Evolutionary conservation across 2,888 invertebrate species (phyloP), one percentile per base, ranked within the genome.

Genomic region (Harpalus rubripes): DNA sequence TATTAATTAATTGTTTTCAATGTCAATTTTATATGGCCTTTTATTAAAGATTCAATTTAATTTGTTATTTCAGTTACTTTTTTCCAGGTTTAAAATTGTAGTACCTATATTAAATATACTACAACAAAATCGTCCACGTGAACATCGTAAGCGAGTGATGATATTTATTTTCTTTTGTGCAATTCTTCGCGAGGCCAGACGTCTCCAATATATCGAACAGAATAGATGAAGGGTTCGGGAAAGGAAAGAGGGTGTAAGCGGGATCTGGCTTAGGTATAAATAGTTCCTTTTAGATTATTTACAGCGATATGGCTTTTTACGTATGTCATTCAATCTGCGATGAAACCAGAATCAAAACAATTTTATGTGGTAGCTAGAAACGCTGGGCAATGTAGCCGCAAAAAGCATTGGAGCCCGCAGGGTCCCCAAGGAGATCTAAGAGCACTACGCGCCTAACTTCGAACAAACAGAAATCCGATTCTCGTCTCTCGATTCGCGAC

Each of bases 381-480:
- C 74, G 16, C 22, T 15, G 15, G 63, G 39, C 81, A 82, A 82
- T 82, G 82, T 82, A 58, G 74, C 83, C 83, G 83, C 83, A 83
- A 74, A 83, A 72, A 83, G 74, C 61, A 72, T 58, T 61, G 61
- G 78, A 59, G 72, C 83, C 76, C 61, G 61, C 59, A 56, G 76
- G 74, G 16, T 83, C 74, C 61, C 74, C 12, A 12, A 61, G 74
- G 83, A 83, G 10, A 22, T 59, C 59, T 72, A 78, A 74, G 81
- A 63, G 82, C 72, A 72, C 52, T 68, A 26, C 26, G 39, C 74
- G 83, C 7, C 58, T 56, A 65, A 72, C 68, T 68, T 76, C 76
- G 74, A 83, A 83, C 83, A 83, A 83, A 83, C 83, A 83, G 83
- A 83, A 83, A 83, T 83, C 63, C 76, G 83, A 83, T 83, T 72